phyloP scores from a whole-genome alignment of 2,113 vertebrate species.

The Phodopus roborovskii region DNA sequence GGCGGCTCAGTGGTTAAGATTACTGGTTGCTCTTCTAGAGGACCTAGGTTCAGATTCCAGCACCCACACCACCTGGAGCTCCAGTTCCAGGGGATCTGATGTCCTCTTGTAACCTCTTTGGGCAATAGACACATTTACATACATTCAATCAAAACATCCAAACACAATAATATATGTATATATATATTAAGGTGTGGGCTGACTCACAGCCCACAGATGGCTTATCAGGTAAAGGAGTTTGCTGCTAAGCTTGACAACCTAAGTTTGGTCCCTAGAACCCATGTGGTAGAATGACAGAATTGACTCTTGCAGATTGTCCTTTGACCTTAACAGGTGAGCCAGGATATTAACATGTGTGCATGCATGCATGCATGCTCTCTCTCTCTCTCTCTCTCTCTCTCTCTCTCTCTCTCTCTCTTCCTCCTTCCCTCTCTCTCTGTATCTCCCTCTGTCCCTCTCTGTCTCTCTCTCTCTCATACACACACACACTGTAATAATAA shows the following conservation, averaged over 20 bases:
- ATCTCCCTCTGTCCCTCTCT: too few relatives aligned
- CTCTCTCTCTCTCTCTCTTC: background rate
- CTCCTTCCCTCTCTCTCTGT: background rate
- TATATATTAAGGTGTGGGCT: background rate
- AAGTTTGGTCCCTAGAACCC: background rate
- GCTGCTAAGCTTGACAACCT: background rate
- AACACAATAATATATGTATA: background rate
- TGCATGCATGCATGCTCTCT: background rate
- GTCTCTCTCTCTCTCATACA: background rate
- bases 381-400: too few relatives aligned
- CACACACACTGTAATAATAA: background rate
- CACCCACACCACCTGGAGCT: background rate
- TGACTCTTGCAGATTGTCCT: background rate
- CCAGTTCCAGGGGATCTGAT: background rate
- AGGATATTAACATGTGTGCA: background rate
- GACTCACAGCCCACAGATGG: background rate
- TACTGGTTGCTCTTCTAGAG: background rate
- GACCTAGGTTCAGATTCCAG: background rate
- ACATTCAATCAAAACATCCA: background rate
- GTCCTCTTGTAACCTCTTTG: background rate
- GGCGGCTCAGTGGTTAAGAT: background rate
- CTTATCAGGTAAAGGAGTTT: background rate
- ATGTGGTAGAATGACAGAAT: background rate
- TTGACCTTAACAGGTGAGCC: background rate
- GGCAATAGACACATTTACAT: background rate